Percentiles rank a stretch among this genome's conserved stretches.
Evolutionary conservation across 2,113 vertebrate species (phyloP).

Genomic region (Natator depressus): DNA sequence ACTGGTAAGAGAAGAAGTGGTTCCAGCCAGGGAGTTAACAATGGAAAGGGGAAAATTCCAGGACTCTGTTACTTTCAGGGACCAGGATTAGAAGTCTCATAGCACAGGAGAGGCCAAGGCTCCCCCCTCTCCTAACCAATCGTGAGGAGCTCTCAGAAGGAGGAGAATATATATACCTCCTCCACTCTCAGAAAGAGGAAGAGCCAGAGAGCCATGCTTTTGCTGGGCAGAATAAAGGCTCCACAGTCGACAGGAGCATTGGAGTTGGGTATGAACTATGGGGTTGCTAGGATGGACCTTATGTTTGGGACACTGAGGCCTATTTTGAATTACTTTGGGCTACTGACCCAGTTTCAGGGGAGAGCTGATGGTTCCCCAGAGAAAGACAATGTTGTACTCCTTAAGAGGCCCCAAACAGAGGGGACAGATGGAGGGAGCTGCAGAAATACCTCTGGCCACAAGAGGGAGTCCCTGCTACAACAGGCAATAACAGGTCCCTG

Average conservation of each 20-base stretch:
- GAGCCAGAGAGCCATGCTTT: background rate
- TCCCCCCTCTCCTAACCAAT: background rate
- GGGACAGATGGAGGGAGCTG: background rate
- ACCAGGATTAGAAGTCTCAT: background rate
- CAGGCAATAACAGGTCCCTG: background rate
- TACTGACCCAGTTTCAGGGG: background rate
- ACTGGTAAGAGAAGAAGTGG: background rate
- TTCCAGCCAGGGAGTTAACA: background rate
- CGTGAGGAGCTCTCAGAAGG: background rate
- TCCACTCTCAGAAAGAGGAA: background rate
- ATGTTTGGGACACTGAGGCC: background rate
- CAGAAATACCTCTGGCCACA: background rate
- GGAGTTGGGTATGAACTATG: background rate
- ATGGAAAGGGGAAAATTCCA: background rate
- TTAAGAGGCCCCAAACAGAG: background rate
- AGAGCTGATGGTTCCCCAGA: background rate
- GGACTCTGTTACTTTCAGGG: background rate
- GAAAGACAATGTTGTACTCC: background rate
- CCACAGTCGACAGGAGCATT: background rate
- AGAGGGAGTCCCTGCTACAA: background rate
- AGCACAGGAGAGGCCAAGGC: background rate
- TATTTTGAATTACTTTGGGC: background rate
- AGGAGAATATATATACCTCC: background rate
- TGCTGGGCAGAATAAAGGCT: background rate
- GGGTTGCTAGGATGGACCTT: background rate